Base-by-base conservation (phyloP, 2,888 invertebrate species). In the Drosophila engyochracea region DNA sequence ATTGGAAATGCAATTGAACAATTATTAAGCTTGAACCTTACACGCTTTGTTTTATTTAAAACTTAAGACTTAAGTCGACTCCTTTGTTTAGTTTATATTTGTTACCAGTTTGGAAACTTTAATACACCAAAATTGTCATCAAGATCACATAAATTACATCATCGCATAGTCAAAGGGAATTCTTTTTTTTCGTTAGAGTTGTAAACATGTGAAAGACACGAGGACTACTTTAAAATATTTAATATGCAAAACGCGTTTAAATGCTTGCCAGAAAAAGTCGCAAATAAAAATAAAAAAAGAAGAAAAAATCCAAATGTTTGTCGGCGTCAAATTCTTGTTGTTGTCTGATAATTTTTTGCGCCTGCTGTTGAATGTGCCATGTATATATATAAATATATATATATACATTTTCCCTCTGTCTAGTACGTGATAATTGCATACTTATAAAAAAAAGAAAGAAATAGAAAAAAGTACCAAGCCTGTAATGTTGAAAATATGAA, bases 371-470 rank as follows among this genome's bases (percentile, higher is more conserved):
- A 76, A 74, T 70, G 78, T 70, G 66, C 59, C 64, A 64, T 74
- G 54, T 4, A 19, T n/a, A 3, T 22, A 44, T 12, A 44, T 12
- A 4, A 2, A n/a, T 5, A n/a, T 12, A 12, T 6, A n/a, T 16
- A 6, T 16, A 16, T 16, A 37, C 0, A 19, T 39, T 39, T 39
- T n/a, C 4, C 19, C 19, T 4, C 10, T 68, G 65, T 78, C 39
- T 47, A 70, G 82, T 89, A 89, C 89, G 91, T 91, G 90, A 88
- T 89, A 91, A 90, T 86, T 89, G 86, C 77, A 72, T 49, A 77
- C 67, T 70, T 74, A 41, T 16, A n/a, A 52, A 37, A 41, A 35
- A 28, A 4, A 12, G 9, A 28, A 16, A 19, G 16, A 5, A 16
- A 51, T 12, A 37, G 14, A 37, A 28, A 58, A 44, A 70, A 69